Evolutionary conservation across 2,888 invertebrate species (phyloP), one percentile per base, ranked within the genome.

Genomic region (Petrophora chlorosata): DNA sequence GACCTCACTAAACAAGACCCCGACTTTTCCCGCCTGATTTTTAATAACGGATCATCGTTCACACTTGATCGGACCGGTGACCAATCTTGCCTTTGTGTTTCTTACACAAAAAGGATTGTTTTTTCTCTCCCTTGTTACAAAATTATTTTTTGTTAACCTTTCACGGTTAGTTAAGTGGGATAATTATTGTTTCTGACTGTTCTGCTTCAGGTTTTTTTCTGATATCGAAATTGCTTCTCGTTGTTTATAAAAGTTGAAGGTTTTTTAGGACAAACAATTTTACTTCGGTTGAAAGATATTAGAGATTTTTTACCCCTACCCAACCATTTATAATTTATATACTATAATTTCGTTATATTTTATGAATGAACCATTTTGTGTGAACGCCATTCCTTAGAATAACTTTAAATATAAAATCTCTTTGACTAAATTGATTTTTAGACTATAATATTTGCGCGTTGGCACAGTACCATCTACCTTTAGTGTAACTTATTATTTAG

Each of bases 1-100:
- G 73, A 60, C 53, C 53, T 48, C 25, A 41, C 68, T 67, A 66
- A 59, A 67, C 70, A 70, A 73, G 73, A 65, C 68, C 71, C 75
- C 65, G 77, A 79, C 72, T 78, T 73, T 75, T 70, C 68, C 69
- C 73, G 67, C 72, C 74, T 82, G 86, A 87, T 82, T 88, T 87
- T 86, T 89, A 88, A 90, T 90, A 86, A 86, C 73, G 74, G 74
- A 74, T 72, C 82, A 80, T 76, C 68, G 64, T 78, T 86, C 74
- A 83, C 88, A 84, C 86, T 86, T 79, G 73, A 88, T 85, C 81
- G 85, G 77, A 78, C 70, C 75, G 72, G 66, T 80, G 79, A 69
- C 76, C 81, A 78, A 80, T 79, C 79, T 73, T 71, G 72, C 78
- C 79, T 82, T 87, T 88, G 82, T 85, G 79, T 84, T 80, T 85